phyloP scores from a whole-genome alignment of 2,888 invertebrate genomes.

The Himalopsyche tibetana region DNA sequence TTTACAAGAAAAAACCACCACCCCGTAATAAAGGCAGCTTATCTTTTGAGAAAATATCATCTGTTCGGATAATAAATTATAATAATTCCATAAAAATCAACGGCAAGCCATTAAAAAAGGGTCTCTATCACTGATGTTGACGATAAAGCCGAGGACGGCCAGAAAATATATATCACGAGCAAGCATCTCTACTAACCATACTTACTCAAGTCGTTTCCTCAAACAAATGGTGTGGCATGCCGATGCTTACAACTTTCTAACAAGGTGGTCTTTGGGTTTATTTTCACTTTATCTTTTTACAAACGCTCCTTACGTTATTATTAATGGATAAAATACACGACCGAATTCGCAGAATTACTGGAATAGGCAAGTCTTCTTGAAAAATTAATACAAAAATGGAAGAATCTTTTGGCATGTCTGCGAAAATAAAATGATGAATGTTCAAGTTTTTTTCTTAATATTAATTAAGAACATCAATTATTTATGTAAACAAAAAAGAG shows the following conservation, averaged over 20 bases:
- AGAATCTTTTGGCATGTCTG: too few species aligned
- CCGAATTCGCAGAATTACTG: background rate
- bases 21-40: background rate
- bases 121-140: constrained; percentile 40
- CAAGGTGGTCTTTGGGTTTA: constrained; percentile 44
- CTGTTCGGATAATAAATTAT: constrained; percentile 10
- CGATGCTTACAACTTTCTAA: constrained; percentile 35
- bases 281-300: constrained; percentile 40
- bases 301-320: background rate
- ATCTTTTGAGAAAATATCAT: background rate
- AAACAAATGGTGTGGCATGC: constrained; percentile 41
- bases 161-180: constrained; percentile 18
- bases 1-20: too few species aligned
- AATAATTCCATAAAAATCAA: constrained; percentile 42
- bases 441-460: too few species aligned
- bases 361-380: background rate
- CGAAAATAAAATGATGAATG: too few species aligned
- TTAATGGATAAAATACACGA: constrained; percentile 1
- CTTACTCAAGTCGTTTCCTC: constrained; percentile 44
- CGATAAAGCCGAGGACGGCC: constrained; percentile 42
- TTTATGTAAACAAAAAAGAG: too few species aligned
- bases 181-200: constrained; percentile 40
- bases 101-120: constrained; percentile 21
- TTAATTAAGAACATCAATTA: too few species aligned
- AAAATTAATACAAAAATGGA: background rate